Percentiles rank a stretch among this genome's conserved stretches.
Conservation (phyloP, 2,797 vertebrate genomes). For the Distichodus sexfasciatus region DNA sequence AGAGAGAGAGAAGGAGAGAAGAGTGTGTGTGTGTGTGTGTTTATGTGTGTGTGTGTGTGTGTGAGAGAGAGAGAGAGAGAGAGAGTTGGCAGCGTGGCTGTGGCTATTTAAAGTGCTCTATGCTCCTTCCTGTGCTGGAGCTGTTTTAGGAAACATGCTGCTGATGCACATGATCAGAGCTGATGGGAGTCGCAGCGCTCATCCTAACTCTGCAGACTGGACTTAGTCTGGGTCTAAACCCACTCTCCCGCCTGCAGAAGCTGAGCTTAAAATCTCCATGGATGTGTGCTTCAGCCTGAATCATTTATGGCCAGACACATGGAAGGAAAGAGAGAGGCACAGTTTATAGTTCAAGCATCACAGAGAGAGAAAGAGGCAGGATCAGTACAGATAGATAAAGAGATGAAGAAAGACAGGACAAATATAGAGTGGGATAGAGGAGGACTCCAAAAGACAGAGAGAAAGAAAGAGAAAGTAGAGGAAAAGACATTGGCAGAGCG, state of each 20-base stretch:
- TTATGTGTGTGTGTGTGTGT: too few relatives aligned
- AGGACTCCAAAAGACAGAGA: too few relatives aligned
- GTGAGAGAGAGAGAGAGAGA: conserved; percentile 1
- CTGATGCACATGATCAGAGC: conserved; percentile 28
- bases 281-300: conserved; percentile 52
- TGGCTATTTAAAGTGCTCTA: conserved; percentile 35
- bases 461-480: too few relatives aligned
- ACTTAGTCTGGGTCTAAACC: background rate
- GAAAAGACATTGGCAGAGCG: too few relatives aligned
- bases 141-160: conserved; percentile 27
- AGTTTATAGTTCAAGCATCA: conserved; percentile 29
- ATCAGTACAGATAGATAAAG: conserved; percentile 39
- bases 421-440: too few relatives aligned
- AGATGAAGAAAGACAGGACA: too few relatives aligned
- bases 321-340: conserved; percentile 64
- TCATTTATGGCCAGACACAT: conserved; percentile 59
- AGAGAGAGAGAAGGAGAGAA: background rate
- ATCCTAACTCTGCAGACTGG: background rate
- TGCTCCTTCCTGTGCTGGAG: conserved; percentile 7
- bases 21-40: too few relatives aligned
- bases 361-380: background rate
- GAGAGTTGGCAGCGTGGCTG: background rate
- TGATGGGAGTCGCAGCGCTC: background rate
- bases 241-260: background rate
- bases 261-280: conserved; percentile 44